These are phyloP conservation scores for Lordiphosa clarofinis DNA, from an alignment of 1,140 invertebrate species.

Conservation along the genomic window DNA sequence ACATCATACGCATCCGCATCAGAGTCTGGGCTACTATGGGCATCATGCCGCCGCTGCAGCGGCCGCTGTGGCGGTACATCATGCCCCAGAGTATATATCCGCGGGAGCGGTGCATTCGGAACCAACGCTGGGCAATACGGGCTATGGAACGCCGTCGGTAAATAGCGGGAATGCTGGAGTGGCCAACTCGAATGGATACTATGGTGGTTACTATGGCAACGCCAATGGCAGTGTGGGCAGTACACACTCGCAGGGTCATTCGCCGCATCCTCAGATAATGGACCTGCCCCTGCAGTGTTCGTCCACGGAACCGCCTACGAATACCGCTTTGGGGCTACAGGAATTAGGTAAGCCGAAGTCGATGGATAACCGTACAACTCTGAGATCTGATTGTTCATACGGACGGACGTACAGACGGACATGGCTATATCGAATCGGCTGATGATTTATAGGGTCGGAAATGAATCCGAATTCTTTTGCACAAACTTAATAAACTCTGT, in stretches of 20 bases:
- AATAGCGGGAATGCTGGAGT: constrained; percentile 35
- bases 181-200: constrained; percentile 62
- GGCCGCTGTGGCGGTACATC: constrained; percentile 56
- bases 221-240: constrained; percentile 76
- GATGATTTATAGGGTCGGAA: too few species aligned
- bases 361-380: too few species aligned
- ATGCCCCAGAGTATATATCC: constrained; percentile 69
- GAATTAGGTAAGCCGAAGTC: constrained; percentile 61
- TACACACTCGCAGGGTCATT: constrained; percentile 72
- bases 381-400: too few species aligned
- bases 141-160: constrained; percentile 61
- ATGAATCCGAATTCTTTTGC: too few species aligned
- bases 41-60: constrained; percentile 55
- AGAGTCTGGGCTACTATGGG: constrained; percentile 70
- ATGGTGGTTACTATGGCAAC: constrained; percentile 68
- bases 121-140: constrained; percentile 19
- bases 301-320: constrained; percentile 76
- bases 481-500: too few species aligned
- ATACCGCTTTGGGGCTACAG: constrained; percentile 75
- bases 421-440: too few species aligned
- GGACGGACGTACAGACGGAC: too few species aligned
- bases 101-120: constrained; percentile 65
- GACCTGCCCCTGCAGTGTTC: constrained; percentile 78
- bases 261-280: constrained; percentile 77
- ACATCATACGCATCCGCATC: constrained; percentile 65